Percentiles rank a stretch among this genome's conserved stretches.
These are phyloP conservation scores for Cygnus buccinator DNA, from an alignment of 2,113 vertebrate genomes.

Conservation along the genomic window DNA sequence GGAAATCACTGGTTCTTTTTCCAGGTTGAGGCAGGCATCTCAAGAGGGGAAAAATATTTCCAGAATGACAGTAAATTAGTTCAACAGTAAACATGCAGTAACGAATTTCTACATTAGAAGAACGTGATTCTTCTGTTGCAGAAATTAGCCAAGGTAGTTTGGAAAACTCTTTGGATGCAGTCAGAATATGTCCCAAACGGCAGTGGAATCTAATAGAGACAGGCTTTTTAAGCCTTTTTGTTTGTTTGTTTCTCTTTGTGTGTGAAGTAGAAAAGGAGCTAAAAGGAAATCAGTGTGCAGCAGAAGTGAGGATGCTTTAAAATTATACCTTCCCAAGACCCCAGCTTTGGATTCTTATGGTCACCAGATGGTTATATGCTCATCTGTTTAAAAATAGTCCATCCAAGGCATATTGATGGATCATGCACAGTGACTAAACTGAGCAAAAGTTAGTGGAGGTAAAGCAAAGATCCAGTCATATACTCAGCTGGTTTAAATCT, in stretches of 20 bases:
- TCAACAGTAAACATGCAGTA: constrained; percentile 42
- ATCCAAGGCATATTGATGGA: not conserved
- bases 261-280: not conserved
- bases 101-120: constrained; percentile 34
- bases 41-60: constrained; percentile 21
- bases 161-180: constrained; percentile 29
- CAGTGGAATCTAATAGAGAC: not conserved
- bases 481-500: not conserved
- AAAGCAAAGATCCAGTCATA: not conserved
- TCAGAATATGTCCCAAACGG: constrained; percentile 9
- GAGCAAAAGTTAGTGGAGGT: not conserved
- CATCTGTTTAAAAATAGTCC: not conserved
- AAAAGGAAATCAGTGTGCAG: not conserved
- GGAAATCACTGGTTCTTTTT: not conserved
- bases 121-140: not conserved
- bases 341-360: not conserved
- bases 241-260: not conserved
- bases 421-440: not conserved
- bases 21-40: constrained; percentile 33
- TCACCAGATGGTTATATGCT: not conserved
- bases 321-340: not conserved
- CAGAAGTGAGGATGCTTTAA: not conserved
- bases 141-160: not conserved
- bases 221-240: not conserved
- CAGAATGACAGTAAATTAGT: constrained; percentile 48